Evolutionary conservation across 2,113 vertebrate species (phyloP).

Genomic region (Delphinus delphis): DNA sequence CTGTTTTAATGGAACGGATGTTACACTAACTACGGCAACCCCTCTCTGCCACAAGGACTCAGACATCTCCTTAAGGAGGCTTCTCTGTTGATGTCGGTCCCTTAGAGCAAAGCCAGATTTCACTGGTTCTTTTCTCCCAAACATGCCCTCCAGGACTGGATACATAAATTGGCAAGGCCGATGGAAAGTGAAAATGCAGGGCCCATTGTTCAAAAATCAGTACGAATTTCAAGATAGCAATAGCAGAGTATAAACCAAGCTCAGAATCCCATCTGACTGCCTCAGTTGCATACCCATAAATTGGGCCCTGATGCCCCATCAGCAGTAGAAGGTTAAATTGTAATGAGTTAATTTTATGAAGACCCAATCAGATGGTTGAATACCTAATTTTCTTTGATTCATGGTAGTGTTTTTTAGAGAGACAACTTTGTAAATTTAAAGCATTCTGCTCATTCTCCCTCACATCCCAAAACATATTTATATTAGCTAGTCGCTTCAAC

Average conservation of each 20-base stretch:
- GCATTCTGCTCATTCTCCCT: background rate
- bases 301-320: accelerated
- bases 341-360: background rate
- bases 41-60: background rate
- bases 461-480: background rate
- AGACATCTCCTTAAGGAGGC: no score
- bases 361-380: background rate
- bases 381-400: background rate
- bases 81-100: background rate
- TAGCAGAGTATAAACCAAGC: background rate
- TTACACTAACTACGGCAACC: background rate
- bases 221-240: background rate
- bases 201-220: background rate
- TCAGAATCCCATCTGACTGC: background rate
- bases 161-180: background rate
- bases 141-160: background rate
- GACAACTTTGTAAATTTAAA: background rate
- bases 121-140: background rate
- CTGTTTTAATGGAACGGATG: background rate
- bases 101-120: background rate
- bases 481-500: background rate
- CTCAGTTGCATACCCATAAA: accelerated
- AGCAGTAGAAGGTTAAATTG: background rate
- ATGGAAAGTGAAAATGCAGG: background rate
- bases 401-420: background rate